A percentile compares a stretch with the other conserved stretches of the same genome.
Evolutionary conservation across 2,888 invertebrate species (phyloP).

Genomic region (Caenorhabditis plicata): DNA sequence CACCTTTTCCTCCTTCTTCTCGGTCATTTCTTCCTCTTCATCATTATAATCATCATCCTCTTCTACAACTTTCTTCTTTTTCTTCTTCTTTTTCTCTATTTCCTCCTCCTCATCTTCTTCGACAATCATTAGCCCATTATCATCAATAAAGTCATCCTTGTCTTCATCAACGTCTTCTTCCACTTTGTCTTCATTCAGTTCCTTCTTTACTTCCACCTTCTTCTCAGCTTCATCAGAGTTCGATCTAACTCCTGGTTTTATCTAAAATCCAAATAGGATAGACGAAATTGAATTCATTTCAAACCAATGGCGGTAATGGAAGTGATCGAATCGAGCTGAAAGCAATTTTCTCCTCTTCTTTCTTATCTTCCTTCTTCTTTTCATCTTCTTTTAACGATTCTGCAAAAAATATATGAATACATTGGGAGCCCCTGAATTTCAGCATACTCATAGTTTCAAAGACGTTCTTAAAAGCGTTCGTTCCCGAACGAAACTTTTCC

Average conservation of each 20-base stretch:
- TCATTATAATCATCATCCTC: neutral
- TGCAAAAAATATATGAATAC: too few species aligned
- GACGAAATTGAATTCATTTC: too few species aligned
- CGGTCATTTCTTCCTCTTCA: neutral
- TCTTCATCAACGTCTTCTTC: neutral
- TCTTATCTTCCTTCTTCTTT: neutral
- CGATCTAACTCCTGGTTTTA: too few species aligned
- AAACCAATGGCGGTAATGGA: too few species aligned
- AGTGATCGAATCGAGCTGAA: too few species aligned
- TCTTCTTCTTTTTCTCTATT: neutral
- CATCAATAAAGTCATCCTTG: neutral
- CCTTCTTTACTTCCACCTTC: neutral
- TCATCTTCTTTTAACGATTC: constrained; percentile 1
- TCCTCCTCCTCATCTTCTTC: neutral
- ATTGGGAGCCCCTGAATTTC: too few species aligned
- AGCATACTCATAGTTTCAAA: too few species aligned
- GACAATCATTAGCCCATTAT: neutral
- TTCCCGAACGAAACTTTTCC: neutral
- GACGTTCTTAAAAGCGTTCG: neutral
- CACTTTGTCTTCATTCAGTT: neutral
- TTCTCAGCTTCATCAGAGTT: too few species aligned
- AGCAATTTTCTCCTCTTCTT: neutral
- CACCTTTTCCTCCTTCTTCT: neutral
- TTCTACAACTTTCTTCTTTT: neutral
- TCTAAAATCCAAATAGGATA: too few species aligned